Evolutionary conservation across 2,797 vertebrate species (phyloP).

Genomic region (Aselliscus stoliczkanus): DNA sequence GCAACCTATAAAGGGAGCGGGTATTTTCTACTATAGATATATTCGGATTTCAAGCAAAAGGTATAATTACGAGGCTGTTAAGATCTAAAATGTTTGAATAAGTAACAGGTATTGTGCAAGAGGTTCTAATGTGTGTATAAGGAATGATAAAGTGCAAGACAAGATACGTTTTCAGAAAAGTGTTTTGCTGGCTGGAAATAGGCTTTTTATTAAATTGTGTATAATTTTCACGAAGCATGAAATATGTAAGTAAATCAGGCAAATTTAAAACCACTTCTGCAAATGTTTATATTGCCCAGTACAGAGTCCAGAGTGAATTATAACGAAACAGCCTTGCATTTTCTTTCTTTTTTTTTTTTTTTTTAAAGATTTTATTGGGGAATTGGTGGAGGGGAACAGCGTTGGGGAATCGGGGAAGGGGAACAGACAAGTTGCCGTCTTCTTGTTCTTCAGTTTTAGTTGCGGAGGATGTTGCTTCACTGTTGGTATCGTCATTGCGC

Average conservation of each 20-base stretch:
- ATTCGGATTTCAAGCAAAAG: slow-evolving; percentile 71
- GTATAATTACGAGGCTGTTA: slow-evolving; percentile 61
- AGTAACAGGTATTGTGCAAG: slow-evolving; percentile 66
- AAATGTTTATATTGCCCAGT: slow-evolving; percentile 5
- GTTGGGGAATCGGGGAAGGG: no score
- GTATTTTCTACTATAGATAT: slow-evolving; percentile 70
- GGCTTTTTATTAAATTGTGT: background rate
- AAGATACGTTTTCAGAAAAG: slow-evolving; percentile 61
- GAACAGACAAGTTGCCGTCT: no score
- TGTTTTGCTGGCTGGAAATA: slow-evolving; percentile 27
- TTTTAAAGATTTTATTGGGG: no score
- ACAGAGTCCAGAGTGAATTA: background rate
- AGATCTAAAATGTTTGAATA: slow-evolving; percentile 72
- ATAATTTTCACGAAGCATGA: slow-evolving; percentile 58
- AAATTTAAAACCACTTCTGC: slow-evolving; percentile 4
- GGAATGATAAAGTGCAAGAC: slow-evolving; percentile 1
- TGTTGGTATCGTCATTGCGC: no score
- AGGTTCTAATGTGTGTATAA: slow-evolving; percentile 63
- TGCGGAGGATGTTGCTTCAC: no score
- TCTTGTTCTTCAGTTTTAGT: no score
- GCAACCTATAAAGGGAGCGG: slow-evolving; percentile 75
- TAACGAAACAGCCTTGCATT: background rate
- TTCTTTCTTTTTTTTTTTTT: no score
- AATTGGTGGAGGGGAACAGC: no score
- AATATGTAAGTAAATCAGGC: slow-evolving; percentile 18